These are phyloP conservation scores for Sporophila hypoxantha DNA, from an alignment of 2,113 vertebrate species.

Conservation along the genomic window DNA sequence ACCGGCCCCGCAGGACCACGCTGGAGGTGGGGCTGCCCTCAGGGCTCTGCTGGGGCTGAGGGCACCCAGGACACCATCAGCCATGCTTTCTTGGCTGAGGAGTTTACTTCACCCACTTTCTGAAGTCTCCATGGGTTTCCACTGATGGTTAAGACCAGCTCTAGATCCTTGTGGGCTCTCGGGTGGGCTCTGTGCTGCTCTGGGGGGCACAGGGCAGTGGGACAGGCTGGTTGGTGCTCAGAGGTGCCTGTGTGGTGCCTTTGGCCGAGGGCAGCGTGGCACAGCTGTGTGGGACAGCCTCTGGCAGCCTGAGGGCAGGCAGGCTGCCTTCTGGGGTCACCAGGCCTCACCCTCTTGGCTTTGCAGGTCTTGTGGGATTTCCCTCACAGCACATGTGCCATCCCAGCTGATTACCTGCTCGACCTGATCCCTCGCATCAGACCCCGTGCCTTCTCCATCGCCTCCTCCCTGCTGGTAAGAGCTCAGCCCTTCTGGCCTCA, in stretches of 20 bases:
- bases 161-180: not conserved
- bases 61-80: not conserved
- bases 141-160: not conserved
- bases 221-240: not conserved
- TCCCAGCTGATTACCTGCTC: slow-evolving; percentile 79
- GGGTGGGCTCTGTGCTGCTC: not conserved
- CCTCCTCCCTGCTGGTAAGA: slow-evolving; percentile 84
- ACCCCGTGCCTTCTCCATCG: slow-evolving; percentile 90
- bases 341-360: not conserved
- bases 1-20: slow-evolving; percentile 79
- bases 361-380: slow-evolving; percentile 86
- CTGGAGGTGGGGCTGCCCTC: slow-evolving; percentile 75
- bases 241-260: fast-evolving
- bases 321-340: not conserved
- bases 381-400: slow-evolving; percentile 74
- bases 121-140: not conserved
- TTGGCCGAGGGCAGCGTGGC: fast-evolving
- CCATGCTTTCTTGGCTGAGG: not conserved
- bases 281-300: not conserved
- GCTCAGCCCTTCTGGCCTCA: fast-evolving
- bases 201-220: not conserved
- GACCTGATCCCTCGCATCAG: slow-evolving; percentile 89
- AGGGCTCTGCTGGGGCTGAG: not conserved
- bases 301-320: not conserved
- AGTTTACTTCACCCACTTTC: not conserved